phyloP scores from a whole-genome alignment of 2,888 invertebrate genomes.

The Actias luna region DNA sequence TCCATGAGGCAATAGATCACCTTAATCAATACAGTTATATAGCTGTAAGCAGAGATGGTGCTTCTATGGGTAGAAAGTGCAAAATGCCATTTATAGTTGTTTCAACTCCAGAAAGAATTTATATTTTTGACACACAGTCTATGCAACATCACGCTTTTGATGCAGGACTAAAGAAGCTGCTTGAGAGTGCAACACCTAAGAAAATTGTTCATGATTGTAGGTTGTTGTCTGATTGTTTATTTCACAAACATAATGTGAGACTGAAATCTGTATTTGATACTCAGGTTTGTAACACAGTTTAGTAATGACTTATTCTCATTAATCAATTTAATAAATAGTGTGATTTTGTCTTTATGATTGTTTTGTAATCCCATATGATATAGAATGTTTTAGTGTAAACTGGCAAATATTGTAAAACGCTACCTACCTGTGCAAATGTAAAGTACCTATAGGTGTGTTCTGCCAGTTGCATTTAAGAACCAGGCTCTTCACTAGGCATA shows the following conservation, averaged over 20 bases:
- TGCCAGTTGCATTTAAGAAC: no score
- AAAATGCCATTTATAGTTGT: constrained; percentile 73
- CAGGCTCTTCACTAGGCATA: no score
- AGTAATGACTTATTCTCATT: neutral
- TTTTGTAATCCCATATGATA: no score
- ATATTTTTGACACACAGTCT: constrained; percentile 75
- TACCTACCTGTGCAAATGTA: no score
- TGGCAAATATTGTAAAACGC: no score
- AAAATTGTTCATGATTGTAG: constrained; percentile 84
- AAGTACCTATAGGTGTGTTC: no score
- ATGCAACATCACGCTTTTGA: constrained; percentile 76
- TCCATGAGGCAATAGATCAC: constrained; percentile 66
- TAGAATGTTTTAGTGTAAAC: no score
- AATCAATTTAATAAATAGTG: no score
- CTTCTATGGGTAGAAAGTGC: constrained; percentile 75
- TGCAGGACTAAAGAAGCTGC: constrained; percentile 70
- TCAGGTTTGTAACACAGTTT: constrained; percentile 55
- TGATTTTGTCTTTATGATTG: no score
- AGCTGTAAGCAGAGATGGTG: constrained; percentile 69
- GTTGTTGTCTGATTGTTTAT: constrained; percentile 80
- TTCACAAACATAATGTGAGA: constrained; percentile 80
- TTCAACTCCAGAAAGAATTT: constrained; percentile 70
- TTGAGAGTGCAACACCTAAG: constrained; percentile 68
- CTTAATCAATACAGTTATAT: constrained; percentile 59
- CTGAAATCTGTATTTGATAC: constrained; percentile 83